phyloP scores from a whole-genome alignment of 2,113 vertebrate species.

The Struthio camelus region DNA sequence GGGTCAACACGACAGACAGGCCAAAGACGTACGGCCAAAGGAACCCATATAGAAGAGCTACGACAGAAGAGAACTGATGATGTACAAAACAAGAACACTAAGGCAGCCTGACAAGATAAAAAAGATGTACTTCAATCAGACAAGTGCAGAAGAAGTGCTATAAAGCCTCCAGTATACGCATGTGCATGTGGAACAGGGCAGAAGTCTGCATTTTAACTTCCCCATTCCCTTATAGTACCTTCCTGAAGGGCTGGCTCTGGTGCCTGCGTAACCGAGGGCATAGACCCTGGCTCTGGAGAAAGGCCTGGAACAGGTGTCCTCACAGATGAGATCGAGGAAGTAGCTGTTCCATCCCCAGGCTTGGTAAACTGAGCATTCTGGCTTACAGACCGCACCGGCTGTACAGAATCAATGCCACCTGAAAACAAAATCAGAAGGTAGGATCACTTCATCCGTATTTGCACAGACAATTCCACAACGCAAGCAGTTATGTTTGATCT shows the following conservation, averaged over 20 bases:
- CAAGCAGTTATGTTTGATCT: not conserved
- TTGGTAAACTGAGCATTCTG: slow-evolving; percentile 59
- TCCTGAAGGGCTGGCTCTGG: slow-evolving; percentile 58
- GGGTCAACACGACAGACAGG: not conserved
- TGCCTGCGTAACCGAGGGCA: slow-evolving; percentile 34
- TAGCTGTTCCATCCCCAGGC: slow-evolving; percentile 33
- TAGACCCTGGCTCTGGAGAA: slow-evolving; percentile 20
- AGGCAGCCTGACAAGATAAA: not conserved
- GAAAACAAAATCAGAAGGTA: slow-evolving; percentile 32
- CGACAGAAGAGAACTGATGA: not conserved
- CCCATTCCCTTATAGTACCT: slow-evolving; percentile 68
- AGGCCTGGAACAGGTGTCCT: slow-evolving; percentile 47
- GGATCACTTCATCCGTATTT: slow-evolving; percentile 18
- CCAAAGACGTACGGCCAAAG: not conserved
- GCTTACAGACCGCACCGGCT: slow-evolving; percentile 28
- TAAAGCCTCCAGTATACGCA: not conserved
- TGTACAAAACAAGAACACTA: not conserved
- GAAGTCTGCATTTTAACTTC: not conserved
- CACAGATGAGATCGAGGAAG: slow-evolving; percentile 27
- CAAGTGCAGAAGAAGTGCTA: not conserved
- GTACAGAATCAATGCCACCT: slow-evolving; percentile 59
- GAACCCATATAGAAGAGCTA: not conserved
- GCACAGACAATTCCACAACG: not conserved
- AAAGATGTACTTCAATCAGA: not conserved
- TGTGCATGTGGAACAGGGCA: not conserved